These are phyloP conservation scores for Lycaena phlaeas DNA, from an alignment of 2,888 invertebrate genomes.

Conservation along the genomic window DNA sequence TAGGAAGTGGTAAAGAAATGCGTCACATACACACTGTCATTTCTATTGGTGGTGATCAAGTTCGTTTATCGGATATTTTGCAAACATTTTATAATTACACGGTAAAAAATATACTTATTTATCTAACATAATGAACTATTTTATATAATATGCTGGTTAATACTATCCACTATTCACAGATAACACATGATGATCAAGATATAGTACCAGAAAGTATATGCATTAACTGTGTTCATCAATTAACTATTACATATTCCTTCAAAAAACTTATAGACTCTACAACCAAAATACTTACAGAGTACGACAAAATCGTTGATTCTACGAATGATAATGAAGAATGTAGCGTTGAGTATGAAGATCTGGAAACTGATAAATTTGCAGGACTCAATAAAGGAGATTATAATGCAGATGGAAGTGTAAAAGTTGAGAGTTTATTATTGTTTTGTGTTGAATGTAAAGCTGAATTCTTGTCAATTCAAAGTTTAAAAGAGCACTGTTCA, in stretches of 20 bases:
- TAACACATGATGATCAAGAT: conserved; percentile 32
- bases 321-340: conserved; percentile 38
- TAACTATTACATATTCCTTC: conserved; percentile 61
- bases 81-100: conserved; percentile 49
- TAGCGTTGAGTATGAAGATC: conserved; percentile 37
- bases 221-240: conserved; percentile 56
- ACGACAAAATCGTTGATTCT: conserved; percentile 26
- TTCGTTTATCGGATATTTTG: conserved; percentile 48
- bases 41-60: conserved; percentile 42
- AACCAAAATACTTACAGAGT: conserved; percentile 37
- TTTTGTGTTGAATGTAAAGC: conserved; percentile 61
- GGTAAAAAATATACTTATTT: conserved; percentile 30
- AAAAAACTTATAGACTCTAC: conserved; percentile 54
- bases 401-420: not conserved
- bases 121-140: not conserved
- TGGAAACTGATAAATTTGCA: conserved; percentile 22
- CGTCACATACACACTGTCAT: conserved; percentile 42
- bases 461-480: conserved; percentile 38
- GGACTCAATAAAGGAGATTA: conserved; percentile 23
- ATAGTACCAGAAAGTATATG: conserved; percentile 46
- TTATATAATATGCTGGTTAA: not conserved
- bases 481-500: conserved; percentile 44
- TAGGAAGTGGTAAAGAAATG: conserved; percentile 48
- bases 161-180: conserved; percentile 20
- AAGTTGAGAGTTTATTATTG: conserved; percentile 26